Evolutionary conservation across 2,797 vertebrate species (phyloP), one percentile per base, ranked within the genome.

Genomic region (Semaprochilodus insignis): DNA sequence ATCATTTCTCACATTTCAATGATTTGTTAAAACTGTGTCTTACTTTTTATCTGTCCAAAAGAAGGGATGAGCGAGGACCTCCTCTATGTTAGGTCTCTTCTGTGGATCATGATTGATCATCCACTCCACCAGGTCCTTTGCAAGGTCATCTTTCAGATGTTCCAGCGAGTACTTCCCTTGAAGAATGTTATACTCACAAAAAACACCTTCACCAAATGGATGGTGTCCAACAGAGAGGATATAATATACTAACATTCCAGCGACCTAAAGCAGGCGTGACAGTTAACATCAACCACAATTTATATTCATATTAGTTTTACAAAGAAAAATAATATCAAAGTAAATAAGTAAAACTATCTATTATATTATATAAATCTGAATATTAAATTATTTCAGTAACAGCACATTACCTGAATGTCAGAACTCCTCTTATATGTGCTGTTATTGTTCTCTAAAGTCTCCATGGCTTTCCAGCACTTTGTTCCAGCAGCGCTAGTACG

Each of bases 171-270:
- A 91, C 0, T 0, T 87, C 0, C 92, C 91, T 0, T 62, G 0
- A 0, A 59, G 0, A 81, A 94, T 94, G 71, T 93, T 93, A 6
- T 0, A 0, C 21, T 91, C 87, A 74, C 89, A 90, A 3, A 17
- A 0, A 8, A 0, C 14, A 21, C 7, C 1, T 80, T 27, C 27
- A 59, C 88, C 87, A 52, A 93, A 94, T 1, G 93, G 92, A 88
- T 94, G 92, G 0, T 90, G 77, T 60, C 92, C 91, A 73, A 87
- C 21, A 77, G 94, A 92, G 0, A 94, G 86, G 77, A 93, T 91
- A 13, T 92, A 94, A 72, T 93, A 94, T 0, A 85, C 65, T 65
- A 94, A 84, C 92, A 94, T 93, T 48, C 94, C 93, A 25, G 92
- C 92, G 6, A 92, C 93, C 93, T 94, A 27, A 62, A 86, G 0